phyloP scores from a whole-genome alignment of 1,140 invertebrate species.

The Daktulosphaira vitifoliae region DNA sequence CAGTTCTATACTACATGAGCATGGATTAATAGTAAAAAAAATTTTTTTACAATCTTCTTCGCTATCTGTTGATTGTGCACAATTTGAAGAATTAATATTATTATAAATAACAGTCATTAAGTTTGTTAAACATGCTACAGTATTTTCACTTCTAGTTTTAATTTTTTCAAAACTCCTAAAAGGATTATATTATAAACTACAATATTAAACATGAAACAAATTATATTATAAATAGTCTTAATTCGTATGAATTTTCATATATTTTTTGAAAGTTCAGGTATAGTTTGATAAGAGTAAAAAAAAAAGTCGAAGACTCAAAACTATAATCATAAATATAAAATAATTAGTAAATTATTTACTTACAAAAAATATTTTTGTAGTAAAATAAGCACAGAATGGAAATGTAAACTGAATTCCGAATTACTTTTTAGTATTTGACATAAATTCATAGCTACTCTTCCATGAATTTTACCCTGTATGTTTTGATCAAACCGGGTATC shows the following conservation, averaged over 20 bases:
- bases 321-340: too few species aligned
- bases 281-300: too few species aligned
- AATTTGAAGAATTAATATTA: neutral
- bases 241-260: too few species aligned
- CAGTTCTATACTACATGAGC: neutral
- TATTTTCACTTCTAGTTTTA: constrained; percentile 2
- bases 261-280: too few species aligned
- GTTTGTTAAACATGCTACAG: neutral
- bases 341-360: neutral
- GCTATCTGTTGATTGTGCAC: neutral
- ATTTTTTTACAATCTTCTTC: constrained; percentile 15
- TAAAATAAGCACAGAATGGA: neutral
- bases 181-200: too few species aligned
- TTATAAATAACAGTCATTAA: neutral
- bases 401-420: neutral
- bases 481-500: constrained; percentile 22
- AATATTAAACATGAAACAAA: too few species aligned
- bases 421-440: constrained; percentile 8
- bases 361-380: constrained; percentile 11
- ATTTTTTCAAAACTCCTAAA: too few species aligned
- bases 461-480: constrained; percentile 17
- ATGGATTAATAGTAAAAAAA: neutral
- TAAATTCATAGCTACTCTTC: constrained; percentile 8
- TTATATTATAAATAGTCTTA: too few species aligned
- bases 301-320: too few species aligned